A percentile compares a stretch with the other conserved stretches of the same genome.
phyloP scores from a whole-genome alignment of 1,140 invertebrate genomes.

The Lineus longissimus region DNA sequence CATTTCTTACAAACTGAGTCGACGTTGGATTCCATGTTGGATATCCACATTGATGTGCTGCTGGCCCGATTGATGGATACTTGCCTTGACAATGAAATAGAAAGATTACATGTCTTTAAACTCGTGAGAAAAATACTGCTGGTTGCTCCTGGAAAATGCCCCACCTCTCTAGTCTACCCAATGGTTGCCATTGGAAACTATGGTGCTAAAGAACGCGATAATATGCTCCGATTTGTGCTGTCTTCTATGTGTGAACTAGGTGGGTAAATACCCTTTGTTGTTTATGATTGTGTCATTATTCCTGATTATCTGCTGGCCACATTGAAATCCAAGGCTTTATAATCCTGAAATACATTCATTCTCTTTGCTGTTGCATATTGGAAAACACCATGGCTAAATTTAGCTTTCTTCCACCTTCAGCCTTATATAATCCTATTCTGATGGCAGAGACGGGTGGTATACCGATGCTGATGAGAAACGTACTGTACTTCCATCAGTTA shows the following conservation, averaged over 20 bases:
- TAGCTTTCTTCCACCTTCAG: slow-evolving; percentile 54
- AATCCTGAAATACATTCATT: too few species aligned
- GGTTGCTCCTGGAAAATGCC: slow-evolving; percentile 65
- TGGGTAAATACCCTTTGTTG: too few species aligned
- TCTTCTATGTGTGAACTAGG: slow-evolving; percentile 82
- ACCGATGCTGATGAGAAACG: slow-evolving; percentile 72
- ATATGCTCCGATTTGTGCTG: slow-evolving; percentile 73
- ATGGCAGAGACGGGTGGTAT: slow-evolving; percentile 81
- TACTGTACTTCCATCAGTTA: slow-evolving; percentile 75
- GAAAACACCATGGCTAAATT: neutral
- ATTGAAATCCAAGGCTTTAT: too few species aligned
- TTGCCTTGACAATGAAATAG: slow-evolving; percentile 75
- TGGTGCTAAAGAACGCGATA: slow-evolving; percentile 68
- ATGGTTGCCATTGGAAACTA: slow-evolving; percentile 79
- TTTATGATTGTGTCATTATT: too few species aligned
- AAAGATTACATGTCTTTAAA: slow-evolving; percentile 83
- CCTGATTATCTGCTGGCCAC: too few species aligned
- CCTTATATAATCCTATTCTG: slow-evolving; percentile 74
- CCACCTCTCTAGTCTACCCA: slow-evolving; percentile 65
- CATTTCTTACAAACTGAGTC: slow-evolving; percentile 75
- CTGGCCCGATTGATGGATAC: slow-evolving; percentile 79
- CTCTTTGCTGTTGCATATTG: too few species aligned
- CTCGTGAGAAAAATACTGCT: slow-evolving; percentile 70
- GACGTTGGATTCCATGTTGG: slow-evolving; percentile 73
- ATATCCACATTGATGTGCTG: slow-evolving; percentile 75